Evolutionary conservation across 2,888 invertebrate species (phyloP).

Genomic region (Margaritifera margaritifera): DNA sequence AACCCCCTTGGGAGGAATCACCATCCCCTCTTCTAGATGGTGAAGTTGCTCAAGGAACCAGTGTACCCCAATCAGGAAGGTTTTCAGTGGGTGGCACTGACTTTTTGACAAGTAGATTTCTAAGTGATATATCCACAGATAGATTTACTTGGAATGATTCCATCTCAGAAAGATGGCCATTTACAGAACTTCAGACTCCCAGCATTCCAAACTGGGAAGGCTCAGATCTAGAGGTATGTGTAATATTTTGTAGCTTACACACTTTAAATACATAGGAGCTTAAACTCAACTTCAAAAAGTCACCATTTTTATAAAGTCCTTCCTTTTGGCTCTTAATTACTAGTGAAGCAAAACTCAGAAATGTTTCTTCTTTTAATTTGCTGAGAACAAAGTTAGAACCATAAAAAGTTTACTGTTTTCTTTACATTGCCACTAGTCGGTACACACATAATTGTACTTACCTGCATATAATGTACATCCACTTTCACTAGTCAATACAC

Average conservation of each 20-base stretch:
- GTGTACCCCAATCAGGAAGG: constrained; percentile 31
- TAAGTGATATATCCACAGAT: constrained; percentile 35
- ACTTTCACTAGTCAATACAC: too few relatives aligned
- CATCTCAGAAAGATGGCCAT: constrained; percentile 25
- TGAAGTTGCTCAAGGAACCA: constrained; percentile 16
- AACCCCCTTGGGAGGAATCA: constrained; percentile 11
- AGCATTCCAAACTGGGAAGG: constrained; percentile 32
- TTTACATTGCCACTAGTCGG: too few relatives aligned
- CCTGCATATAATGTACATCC: too few relatives aligned
- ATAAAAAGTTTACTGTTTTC: too few relatives aligned
- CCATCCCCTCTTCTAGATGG: constrained; percentile 8
- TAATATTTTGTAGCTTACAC: background rate
- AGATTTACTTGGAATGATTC: constrained; percentile 39
- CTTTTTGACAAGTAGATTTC: constrained; percentile 42
- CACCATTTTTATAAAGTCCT: too few relatives aligned
- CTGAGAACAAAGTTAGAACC: too few relatives aligned
- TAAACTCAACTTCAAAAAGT: too few relatives aligned
- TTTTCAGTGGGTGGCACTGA: constrained; percentile 34
- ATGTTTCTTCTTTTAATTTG: too few relatives aligned
- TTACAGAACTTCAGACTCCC: constrained; percentile 16
- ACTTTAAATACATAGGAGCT: too few relatives aligned
- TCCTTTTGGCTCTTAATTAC: too few relatives aligned
- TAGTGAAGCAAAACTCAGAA: too few relatives aligned
- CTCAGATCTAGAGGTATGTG: constrained; percentile 39
- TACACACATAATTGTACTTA: too few relatives aligned